A percentile compares a stretch with the other conserved stretches of the same genome.
Conservation (phyloP, 2,888 invertebrate species). For the Orthosia incerta region DNA sequence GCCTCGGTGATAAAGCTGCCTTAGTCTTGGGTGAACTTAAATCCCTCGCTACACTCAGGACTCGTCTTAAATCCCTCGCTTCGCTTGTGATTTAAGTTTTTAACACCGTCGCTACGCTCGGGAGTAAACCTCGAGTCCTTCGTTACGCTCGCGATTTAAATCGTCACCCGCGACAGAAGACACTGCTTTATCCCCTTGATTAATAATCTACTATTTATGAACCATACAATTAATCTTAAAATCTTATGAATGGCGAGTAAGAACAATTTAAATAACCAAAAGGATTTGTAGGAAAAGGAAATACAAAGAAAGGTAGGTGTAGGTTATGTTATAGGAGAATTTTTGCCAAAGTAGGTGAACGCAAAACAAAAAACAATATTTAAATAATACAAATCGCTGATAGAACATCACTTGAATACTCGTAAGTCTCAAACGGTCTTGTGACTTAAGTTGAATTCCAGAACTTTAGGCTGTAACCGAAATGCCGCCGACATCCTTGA, state of each 20-base stretch:
- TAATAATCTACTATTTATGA: too few species aligned
- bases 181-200: too few species aligned
- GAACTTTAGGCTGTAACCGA: conserved; percentile 69
- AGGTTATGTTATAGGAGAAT: not conserved
- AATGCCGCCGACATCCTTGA: conserved; percentile 54
- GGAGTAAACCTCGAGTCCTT: too few species aligned
- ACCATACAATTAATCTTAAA: not conserved
- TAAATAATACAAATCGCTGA: conserved; percentile 15
- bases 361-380: not conserved
- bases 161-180: too few species aligned
- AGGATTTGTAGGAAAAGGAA: not conserved
- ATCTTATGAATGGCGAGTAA: too few species aligned
- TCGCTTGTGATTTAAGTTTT: too few species aligned
- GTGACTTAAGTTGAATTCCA: conserved; percentile 75
- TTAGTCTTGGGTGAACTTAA: too few species aligned
- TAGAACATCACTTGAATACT: conserved; percentile 58
- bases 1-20: too few species aligned
- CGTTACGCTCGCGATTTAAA: too few species aligned
- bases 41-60: too few species aligned
- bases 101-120: too few species aligned
- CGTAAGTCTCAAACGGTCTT: conserved; percentile 48
- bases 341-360: not conserved
- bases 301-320: not conserved
- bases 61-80: too few species aligned
- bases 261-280: not conserved